Evolutionary conservation across 2,113 vertebrate species (phyloP).

Genomic region (Cyphomyrus plagiostoma): DNA sequence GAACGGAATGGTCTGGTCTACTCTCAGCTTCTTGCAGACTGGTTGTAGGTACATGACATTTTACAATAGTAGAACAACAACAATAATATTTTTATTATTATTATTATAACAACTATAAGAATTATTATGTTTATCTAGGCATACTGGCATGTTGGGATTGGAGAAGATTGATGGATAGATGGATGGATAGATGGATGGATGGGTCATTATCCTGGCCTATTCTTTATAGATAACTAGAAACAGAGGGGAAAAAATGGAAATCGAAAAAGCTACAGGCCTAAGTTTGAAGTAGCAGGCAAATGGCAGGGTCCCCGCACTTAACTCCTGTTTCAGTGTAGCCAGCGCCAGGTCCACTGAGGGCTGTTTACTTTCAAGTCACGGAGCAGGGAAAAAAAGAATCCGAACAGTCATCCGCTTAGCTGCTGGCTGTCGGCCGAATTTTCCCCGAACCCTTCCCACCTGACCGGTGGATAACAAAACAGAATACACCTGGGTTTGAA

Average conservation of each 20-base stretch:
- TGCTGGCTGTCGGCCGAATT: neutral
- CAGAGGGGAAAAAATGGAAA: neutral
- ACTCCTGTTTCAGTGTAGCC: neutral
- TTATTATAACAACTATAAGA: neutral
- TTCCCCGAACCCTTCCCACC: neutral
- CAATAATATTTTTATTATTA: neutral
- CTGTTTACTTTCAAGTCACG: slow-evolving; percentile 3
- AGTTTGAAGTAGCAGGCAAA: neutral
- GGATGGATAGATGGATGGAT: neutral
- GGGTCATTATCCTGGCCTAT: neutral
- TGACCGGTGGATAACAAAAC: slow-evolving; percentile 8
- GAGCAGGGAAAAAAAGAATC: neutral
- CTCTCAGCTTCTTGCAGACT: neutral
- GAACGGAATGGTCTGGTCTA: neutral
- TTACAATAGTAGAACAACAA: neutral
- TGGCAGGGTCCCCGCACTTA: neutral
- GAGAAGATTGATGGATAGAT: too few relatives aligned
- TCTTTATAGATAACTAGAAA: neutral
- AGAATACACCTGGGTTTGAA: slow-evolving; percentile 2
- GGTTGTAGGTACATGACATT: neutral
- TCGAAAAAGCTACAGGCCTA: neutral
- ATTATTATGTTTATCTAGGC: neutral
- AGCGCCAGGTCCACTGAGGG: neutral
- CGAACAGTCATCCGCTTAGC: neutral
- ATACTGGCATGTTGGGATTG: neutral